Conservation (phyloP, 2,113 vertebrate genomes). For the Tringa solitaria region DNA sequence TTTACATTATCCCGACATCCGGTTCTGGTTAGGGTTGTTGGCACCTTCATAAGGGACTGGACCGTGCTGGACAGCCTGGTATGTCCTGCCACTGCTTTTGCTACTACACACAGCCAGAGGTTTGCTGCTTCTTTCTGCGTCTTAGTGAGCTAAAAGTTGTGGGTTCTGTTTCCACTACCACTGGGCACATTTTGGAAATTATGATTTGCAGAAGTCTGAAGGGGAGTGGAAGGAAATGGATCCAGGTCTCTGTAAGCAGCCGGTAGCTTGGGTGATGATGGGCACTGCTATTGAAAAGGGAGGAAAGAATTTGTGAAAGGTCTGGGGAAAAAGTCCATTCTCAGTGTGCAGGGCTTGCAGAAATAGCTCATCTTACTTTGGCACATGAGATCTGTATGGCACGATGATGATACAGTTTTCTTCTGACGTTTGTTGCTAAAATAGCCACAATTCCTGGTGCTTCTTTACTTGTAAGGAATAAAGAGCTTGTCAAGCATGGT, state of each 20-base stretch:
- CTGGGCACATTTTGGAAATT: background rate
- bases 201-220: background rate
- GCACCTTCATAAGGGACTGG: conserved; percentile 67
- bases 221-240: background rate
- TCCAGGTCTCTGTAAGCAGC: background rate
- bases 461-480: background rate
- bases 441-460: background rate
- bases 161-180: background rate
- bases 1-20: conserved; percentile 32
- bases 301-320: background rate
- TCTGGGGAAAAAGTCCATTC: background rate
- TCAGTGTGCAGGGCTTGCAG: background rate
- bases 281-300: background rate
- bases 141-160: background rate
- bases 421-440: background rate
- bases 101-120: background rate
- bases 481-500: background rate
- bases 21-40: conserved; percentile 50
- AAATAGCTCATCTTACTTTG: background rate
- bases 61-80: background rate
- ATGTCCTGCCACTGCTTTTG: background rate
- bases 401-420: background rate
- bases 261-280: background rate
- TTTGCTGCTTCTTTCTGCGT: background rate
- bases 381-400: background rate